Conservation (phyloP, 2,888 invertebrate species). For the Agrochola circellaris region DNA sequence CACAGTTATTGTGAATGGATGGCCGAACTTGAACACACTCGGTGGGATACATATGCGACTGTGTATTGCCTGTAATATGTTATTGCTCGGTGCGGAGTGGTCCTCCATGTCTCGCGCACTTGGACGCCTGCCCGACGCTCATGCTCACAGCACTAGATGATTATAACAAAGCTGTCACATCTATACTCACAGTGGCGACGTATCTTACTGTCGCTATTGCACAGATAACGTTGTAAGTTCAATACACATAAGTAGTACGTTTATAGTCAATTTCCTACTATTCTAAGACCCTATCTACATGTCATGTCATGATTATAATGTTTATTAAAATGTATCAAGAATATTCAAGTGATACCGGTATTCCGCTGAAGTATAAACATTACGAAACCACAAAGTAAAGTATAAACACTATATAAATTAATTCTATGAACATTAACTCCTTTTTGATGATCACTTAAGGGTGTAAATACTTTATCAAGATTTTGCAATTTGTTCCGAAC, state of each 20-base stretch:
- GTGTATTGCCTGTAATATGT: constrained; percentile 39
- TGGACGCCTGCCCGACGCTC: constrained; percentile 37
- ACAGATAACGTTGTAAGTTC: background rate
- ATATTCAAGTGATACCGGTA: background rate
- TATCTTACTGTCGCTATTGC: background rate
- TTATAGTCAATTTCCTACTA: background rate
- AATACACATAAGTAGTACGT: too few relatives aligned
- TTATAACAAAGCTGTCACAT: constrained; percentile 5
- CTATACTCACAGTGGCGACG: too few relatives aligned
- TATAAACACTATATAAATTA: constrained; percentile 23
- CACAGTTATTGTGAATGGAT: constrained; percentile 13
- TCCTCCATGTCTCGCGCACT: constrained; percentile 18
- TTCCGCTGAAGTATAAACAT: constrained; percentile 14
- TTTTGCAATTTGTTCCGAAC: constrained; percentile 7
- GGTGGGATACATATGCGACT: constrained; percentile 8
- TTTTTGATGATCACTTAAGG: constrained; percentile 48
- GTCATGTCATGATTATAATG: background rate
- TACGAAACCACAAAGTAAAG: constrained; percentile 8
- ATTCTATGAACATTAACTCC: constrained; percentile 21
- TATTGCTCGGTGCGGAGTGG: constrained; percentile 24
- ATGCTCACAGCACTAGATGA: constrained; percentile 1
- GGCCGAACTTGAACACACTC: background rate
- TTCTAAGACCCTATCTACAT: background rate
- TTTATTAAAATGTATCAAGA: constrained; percentile 6
- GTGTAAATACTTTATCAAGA: constrained; percentile 43